These are phyloP conservation scores for Pontoporia blainvillei DNA, from an alignment of 2,113 vertebrate genomes.

Conservation along the genomic window DNA sequence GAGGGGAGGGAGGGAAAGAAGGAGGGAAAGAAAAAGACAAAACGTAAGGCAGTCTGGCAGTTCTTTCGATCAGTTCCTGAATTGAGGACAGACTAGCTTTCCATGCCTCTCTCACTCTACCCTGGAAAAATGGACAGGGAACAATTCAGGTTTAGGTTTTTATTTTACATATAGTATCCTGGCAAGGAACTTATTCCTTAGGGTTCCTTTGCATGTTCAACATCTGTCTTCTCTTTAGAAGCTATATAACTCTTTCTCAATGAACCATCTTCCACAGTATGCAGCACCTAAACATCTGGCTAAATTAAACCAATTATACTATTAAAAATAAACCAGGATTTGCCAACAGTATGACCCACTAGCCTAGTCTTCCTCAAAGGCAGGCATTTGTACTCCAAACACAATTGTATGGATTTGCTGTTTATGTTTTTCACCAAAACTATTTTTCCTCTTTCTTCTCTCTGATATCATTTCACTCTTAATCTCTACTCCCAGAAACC, in stretches of 20 bases:
- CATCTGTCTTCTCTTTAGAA: conserved; percentile 59
- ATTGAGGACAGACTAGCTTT: not conserved
- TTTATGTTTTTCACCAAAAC: not conserved
- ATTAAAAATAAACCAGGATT: conserved; percentile 26
- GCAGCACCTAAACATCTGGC: conserved; percentile 56
- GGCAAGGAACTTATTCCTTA: conserved; percentile 11
- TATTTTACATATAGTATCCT: conserved; percentile 32
- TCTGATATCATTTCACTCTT: not conserved
- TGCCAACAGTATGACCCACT: not conserved
- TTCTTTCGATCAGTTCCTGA: not conserved
- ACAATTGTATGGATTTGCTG: not conserved
- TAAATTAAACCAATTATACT: conserved; percentile 45
- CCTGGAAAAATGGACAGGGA: not conserved
- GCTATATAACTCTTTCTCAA: conserved; percentile 49
- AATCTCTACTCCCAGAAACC: not conserved
- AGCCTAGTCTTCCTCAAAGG: not conserved
- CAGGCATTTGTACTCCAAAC: not conserved
- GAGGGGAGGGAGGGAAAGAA: not conserved
- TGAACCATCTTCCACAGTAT: conserved; percentile 35
- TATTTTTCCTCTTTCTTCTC: not conserved
- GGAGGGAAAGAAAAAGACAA: not conserved
- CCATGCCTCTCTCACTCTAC: not conserved
- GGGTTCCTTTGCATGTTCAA: conserved; percentile 1
- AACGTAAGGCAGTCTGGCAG: not conserved
- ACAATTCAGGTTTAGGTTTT: conserved; percentile 2